phyloP scores from a whole-genome alignment of 1,140 invertebrate species.

The Diorhabda carinulata region DNA sequence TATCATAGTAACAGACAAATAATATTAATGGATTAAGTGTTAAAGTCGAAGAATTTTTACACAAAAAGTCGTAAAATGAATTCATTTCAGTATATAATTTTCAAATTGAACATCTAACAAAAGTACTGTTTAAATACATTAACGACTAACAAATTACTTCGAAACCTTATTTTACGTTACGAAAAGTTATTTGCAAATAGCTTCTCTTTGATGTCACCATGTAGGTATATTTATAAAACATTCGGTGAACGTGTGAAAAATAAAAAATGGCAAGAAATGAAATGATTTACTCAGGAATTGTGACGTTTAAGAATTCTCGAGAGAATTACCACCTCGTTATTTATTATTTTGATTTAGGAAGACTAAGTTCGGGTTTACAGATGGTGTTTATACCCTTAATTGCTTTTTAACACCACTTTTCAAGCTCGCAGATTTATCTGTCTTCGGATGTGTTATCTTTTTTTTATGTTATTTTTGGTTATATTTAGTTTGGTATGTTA shows the following conservation, averaged over 20 bases:
- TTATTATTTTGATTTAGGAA: conserved; percentile 18
- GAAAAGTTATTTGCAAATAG: conserved; percentile 32
- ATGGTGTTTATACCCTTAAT: conserved; percentile 19
- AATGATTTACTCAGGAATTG: conserved; percentile 15
- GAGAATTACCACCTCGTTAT: conserved; percentile 17
- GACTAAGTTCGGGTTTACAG: conserved; percentile 9
- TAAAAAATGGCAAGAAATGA: conserved; percentile 18
- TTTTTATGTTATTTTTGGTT: neutral
- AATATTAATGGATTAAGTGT: too few relatives aligned
- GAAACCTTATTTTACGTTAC: conserved; percentile 14
- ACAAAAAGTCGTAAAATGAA: neutral
- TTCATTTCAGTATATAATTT: neutral
- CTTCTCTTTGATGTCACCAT: conserved; percentile 24
- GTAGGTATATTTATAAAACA: conserved; percentile 27
- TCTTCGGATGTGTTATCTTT: conserved; percentile 5
- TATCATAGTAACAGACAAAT: too few relatives aligned
- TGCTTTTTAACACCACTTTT: conserved; percentile 19
- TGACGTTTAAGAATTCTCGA: conserved; percentile 12
- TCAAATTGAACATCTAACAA: neutral
- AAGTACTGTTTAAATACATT: neutral
- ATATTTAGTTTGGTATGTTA: conserved; percentile 5
- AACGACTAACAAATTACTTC: neutral
- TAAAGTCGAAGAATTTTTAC: too few relatives aligned
- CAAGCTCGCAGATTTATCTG: conserved; percentile 15
- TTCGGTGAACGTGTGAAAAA: conserved; percentile 7